Evolutionary conservation across 1,140 invertebrate genomes (phyloP), one percentile per base, ranked within the genome.

Genomic region (Aphaenogaster floridana): DNA sequence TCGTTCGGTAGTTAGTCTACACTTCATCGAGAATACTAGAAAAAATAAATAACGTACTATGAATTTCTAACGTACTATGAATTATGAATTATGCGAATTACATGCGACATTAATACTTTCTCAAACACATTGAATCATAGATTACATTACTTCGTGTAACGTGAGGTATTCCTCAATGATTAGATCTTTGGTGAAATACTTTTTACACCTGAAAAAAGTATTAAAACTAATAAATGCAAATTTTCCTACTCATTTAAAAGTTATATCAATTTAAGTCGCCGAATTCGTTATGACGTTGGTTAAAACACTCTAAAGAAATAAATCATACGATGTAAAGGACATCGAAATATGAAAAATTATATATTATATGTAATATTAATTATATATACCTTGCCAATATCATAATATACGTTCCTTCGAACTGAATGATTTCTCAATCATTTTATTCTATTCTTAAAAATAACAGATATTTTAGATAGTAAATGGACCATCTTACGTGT

Each of bases 11-110:
- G 4, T 72, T 86, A 88, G 39, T n/a, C 42, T 84, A 83, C 17
- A 17, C 8, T 61, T 61, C 61, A 59, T 21, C 34, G 71, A 83
- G 90, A 87, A 83, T 83, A 88, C 90, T 88, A 57, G 79, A 76
- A 91, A 93, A 92, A 91, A 89, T 81, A 93, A 88, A 92, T 88
- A 89, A 28, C 28, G 28, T 28, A 28, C 28, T 28, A 28, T 28
- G 28, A 28, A 79, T 66, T 84, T 91, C 68, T 92, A 88, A 86
- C 66, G 87, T 88, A 86, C 28, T 69, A 63, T 21, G 64, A 1
- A 59, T 28, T 69, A 69, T 48, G 57, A 78, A 59, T 28, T 89
- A 74, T 54, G 78, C 54, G 28, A 68, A 77, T 87, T 90, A 87
- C 17, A 88, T 85, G 57, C 13, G 52, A 72, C 42, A 3, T 45